Evolutionary conservation across 2,113 vertebrate species (phyloP).

Genomic region (Mirounga angustirostris): DNA sequence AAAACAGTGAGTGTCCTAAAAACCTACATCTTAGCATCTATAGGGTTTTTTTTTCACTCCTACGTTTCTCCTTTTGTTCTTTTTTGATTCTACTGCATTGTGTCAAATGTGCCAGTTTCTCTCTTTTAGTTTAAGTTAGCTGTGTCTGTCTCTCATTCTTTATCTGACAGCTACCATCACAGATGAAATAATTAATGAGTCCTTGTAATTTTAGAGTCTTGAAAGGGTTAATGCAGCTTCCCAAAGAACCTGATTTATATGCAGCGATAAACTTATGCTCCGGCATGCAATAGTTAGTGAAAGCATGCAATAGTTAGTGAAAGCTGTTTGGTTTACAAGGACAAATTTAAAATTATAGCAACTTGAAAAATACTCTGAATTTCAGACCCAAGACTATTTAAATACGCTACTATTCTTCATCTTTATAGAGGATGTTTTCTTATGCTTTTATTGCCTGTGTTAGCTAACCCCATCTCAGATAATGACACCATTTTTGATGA

Average conservation of each 20-base stretch:
- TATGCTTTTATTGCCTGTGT: constrained; percentile 67
- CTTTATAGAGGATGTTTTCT: constrained; percentile 74
- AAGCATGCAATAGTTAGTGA: constrained; percentile 73
- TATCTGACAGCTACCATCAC: not conserved
- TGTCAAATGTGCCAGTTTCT: not conserved
- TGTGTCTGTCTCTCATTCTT: not conserved
- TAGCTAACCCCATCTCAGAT: constrained; percentile 67
- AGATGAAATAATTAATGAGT: constrained; percentile 32
- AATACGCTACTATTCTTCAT: constrained; percentile 64
- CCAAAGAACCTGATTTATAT: constrained; percentile 72
- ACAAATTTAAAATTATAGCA: constrained; percentile 80
- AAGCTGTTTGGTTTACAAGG: constrained; percentile 78
- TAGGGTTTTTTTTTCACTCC: not conserved
- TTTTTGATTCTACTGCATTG: not conserved
- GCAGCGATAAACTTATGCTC: constrained; percentile 76
- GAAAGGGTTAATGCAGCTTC: constrained; percentile 73
- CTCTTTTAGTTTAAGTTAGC: not conserved
- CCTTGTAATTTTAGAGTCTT: not conserved
- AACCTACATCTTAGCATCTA: not conserved
- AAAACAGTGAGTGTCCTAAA: not conserved
- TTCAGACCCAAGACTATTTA: constrained; percentile 65
- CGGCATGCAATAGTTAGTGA: constrained; percentile 55
- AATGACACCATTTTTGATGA: constrained; percentile 81
- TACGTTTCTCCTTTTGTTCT: not conserved
- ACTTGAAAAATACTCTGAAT: constrained; percentile 69